phyloP scores from a whole-genome alignment of 2,888 invertebrate species.

The Imbricaverruca yamaguchii region DNA sequence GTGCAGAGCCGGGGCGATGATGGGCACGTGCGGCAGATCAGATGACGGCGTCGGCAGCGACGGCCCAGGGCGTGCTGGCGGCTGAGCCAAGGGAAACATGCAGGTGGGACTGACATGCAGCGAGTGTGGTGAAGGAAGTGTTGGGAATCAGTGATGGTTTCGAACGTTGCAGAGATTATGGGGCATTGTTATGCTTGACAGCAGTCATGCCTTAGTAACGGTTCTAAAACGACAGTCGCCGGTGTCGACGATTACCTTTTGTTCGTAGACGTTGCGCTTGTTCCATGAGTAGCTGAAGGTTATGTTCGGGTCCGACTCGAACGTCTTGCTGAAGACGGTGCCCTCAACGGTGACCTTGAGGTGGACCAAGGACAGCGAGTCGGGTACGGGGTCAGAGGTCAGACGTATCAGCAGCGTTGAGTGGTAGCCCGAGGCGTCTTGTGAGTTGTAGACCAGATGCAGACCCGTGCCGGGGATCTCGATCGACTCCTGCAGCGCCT shows the following conservation, averaged over 20 bases:
- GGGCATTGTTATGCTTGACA: too few relatives aligned
- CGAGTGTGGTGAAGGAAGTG: too few relatives aligned
- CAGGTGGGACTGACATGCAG: too few relatives aligned
- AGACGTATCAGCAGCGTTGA: constrained; percentile 86
- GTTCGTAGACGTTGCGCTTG: constrained; percentile 92
- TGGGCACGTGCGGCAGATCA: not conserved
- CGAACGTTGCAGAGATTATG: too few relatives aligned
- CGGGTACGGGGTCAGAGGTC: constrained; percentile 69
- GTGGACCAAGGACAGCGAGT: constrained; percentile 76
- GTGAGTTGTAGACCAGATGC: constrained; percentile 90
- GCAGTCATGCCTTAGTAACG: too few relatives aligned
- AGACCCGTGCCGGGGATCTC: constrained; percentile 88
- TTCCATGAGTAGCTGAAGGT: constrained; percentile 98
- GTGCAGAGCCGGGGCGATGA: not conserved
- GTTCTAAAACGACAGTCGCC: too few relatives aligned
- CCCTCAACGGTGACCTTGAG: constrained; percentile 47
- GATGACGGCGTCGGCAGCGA: too few relatives aligned
- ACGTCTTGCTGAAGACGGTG: constrained; percentile 62
- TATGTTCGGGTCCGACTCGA: constrained; percentile 92
- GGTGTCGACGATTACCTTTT: constrained; percentile 60
- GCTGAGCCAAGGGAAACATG: too few relatives aligned
- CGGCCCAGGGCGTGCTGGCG: not conserved
- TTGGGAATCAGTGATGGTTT: too few relatives aligned
- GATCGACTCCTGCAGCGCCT: constrained; percentile 95
- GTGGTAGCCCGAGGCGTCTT: constrained; percentile 86